Conservation (phyloP, 1,140 invertebrate species). For the Callitettix versicolor region DNA sequence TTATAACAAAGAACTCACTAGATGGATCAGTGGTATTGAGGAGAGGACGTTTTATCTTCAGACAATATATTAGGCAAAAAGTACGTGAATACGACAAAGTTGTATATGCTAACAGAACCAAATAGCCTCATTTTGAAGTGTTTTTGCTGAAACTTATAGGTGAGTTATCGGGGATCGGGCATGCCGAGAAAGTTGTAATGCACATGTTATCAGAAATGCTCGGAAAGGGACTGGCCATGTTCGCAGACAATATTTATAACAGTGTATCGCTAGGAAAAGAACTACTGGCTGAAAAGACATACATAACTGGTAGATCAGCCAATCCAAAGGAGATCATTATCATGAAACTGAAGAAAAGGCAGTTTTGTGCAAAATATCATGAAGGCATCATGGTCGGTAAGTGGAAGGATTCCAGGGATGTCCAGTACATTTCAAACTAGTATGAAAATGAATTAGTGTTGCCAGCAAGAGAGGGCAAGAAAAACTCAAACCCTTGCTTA, state of each 20-base stretch:
- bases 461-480: no score
- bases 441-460: not conserved
- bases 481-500: no score
- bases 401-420: no score
- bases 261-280: slow-evolving; percentile 33
- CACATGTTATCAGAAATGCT: slow-evolving; percentile 10
- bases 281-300: slow-evolving; percentile 33
- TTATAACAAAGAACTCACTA: slow-evolving; percentile 19
- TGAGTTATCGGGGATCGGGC: slow-evolving; percentile 8
- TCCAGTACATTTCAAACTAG: slow-evolving; percentile 11
- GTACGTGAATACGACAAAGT: slow-evolving; percentile 28
- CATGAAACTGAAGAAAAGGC: slow-evolving; percentile 31
- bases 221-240: slow-evolving; percentile 9
- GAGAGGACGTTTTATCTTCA: no score
- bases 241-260: slow-evolving; percentile 30
- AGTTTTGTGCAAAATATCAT: slow-evolving; percentile 27
- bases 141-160: slow-evolving; percentile 10
- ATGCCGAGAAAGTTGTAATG: slow-evolving; percentile 14
- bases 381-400: no score
- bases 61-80: slow-evolving; percentile 29
- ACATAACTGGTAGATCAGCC: slow-evolving; percentile 34
- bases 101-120: slow-evolving; percentile 22
- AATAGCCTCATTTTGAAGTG: slow-evolving; percentile 11
- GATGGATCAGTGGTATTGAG: slow-evolving; percentile 27
- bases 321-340: slow-evolving; percentile 30